phyloP scores from a whole-genome alignment of 2,797 vertebrate species.

The Alcedo atthis region DNA sequence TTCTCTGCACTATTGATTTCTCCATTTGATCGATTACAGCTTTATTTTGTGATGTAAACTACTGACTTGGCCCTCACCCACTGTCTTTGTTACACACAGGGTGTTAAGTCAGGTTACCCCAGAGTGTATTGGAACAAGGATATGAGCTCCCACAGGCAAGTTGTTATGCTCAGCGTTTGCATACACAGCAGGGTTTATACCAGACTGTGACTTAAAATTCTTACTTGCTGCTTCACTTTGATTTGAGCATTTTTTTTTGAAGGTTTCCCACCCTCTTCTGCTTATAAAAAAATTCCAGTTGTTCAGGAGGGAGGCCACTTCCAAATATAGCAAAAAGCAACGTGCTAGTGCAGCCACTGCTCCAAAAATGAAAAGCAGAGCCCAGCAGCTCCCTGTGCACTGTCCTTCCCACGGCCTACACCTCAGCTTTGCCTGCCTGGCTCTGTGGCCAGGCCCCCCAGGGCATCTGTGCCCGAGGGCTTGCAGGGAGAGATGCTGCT shows the following conservation, averaged over 20 bases:
- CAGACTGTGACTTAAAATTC: background rate
- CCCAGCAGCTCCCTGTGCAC: background rate
- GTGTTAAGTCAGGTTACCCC: background rate
- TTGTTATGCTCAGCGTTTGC: background rate
- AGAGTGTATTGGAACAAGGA: background rate
- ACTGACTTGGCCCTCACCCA: background rate
- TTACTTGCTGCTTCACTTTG: background rate
- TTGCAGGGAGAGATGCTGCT: fast-evolving
- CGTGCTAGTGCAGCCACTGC: fast-evolving
- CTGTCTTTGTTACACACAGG: background rate
- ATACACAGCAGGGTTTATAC: background rate
- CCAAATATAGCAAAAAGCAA: background rate
- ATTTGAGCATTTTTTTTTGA: background rate
- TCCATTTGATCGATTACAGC: conserved; percentile 14
- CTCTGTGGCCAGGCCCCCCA: background rate
- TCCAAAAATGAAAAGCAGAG: background rate
- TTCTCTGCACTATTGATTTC: conserved; percentile 23
- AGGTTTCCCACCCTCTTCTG: fast-evolving
- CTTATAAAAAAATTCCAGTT: background rate
- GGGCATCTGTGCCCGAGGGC: background rate
- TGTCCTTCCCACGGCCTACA: fast-evolving
- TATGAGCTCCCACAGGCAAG: background rate
- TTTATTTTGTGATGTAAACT: background rate
- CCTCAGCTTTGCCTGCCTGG: fast-evolving
- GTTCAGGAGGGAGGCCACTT: background rate